A percentile compares a stretch with the other conserved stretches of the same genome.
phyloP scores from a whole-genome alignment of 2,113 vertebrate species.

The Alethe castanea region DNA sequence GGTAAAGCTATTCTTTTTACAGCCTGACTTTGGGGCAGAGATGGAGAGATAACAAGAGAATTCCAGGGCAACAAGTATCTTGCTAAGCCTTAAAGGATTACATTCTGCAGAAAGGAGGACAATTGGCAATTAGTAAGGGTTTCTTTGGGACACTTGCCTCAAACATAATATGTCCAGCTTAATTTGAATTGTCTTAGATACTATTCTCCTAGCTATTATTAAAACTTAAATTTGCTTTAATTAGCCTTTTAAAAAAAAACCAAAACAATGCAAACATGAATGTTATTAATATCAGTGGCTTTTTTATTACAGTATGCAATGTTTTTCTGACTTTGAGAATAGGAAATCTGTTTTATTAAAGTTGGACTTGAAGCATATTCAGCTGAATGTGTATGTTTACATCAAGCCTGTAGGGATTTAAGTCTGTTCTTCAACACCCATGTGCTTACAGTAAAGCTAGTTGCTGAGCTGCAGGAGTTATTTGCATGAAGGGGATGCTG shows the following conservation, averaged over 20 bases:
- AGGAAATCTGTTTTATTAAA: neutral
- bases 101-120: neutral
- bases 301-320: neutral
- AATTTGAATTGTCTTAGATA: neutral
- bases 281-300: neutral
- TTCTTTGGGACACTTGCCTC: neutral
- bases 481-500: neutral
- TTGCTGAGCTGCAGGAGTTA: neutral
- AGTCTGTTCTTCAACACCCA: neutral
- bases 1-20: neutral
- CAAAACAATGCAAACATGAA: neutral
- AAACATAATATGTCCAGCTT: neutral
- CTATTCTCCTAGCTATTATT: neutral
- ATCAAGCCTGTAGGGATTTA: neutral
- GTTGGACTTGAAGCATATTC: neutral
- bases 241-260: neutral
- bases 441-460: neutral
- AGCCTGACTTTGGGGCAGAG: neutral
- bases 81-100: neutral
- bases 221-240: conserved; percentile 37
- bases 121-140: neutral
- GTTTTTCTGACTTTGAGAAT: neutral
- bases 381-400: neutral
- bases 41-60: neutral
- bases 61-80: neutral